A percentile compares a stretch with the other conserved stretches of the same genome.
phyloP scores from a whole-genome alignment of 2,113 vertebrate species.

The Aythya baeri region DNA sequence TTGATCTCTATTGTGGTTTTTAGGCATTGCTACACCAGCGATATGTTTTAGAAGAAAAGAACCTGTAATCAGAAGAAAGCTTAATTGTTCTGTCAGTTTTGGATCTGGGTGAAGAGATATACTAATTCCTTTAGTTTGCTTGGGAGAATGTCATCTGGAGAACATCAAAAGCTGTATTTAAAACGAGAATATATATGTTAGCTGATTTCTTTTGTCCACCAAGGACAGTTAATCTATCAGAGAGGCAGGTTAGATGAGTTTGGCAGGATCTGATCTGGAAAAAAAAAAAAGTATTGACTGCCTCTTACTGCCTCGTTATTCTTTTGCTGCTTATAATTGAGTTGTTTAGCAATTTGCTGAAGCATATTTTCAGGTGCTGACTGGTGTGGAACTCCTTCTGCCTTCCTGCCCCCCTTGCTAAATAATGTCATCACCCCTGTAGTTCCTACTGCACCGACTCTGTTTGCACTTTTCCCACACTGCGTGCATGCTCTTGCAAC shows the following conservation, averaged over 20 bases:
- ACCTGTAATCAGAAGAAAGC: neutral
- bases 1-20: neutral
- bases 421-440: neutral
- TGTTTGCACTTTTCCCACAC: conserved; percentile 39
- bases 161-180: neutral
- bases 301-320: neutral
- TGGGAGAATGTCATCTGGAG: neutral
- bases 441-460: neutral
- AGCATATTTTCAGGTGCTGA: neutral
- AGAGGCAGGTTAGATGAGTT: conserved; percentile 10
- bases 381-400: neutral
- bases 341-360: conserved; percentile 24
- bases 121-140: neutral
- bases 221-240: conserved; percentile 14
- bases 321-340: neutral
- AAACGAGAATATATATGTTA: neutral
- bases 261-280: neutral
- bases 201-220: neutral
- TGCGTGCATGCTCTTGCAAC: conserved; percentile 49
- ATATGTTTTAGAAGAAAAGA: conserved; percentile 13
- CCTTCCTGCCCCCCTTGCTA: neutral
- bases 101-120: neutral
- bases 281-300: neutral
- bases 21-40: neutral
- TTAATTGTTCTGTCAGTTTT: neutral